Conservation (phyloP, 1,140 invertebrate genomes). For the Limonius californicus region DNA sequence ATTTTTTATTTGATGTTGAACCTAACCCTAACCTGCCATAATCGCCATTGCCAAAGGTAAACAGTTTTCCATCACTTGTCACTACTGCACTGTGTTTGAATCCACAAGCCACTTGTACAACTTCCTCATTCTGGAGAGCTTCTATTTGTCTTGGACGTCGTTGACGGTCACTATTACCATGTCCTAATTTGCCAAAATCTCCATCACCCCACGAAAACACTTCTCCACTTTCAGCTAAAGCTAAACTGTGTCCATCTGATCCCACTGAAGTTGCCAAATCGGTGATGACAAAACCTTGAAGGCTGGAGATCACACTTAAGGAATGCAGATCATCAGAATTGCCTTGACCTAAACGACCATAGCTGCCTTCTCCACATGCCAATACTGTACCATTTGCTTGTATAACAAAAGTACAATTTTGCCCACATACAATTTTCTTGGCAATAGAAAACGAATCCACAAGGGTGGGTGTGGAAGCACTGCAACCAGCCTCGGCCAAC, state of each 20-base stretch:
- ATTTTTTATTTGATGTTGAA: constrained; percentile 58
- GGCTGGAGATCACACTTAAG: constrained; percentile 59
- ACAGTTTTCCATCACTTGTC: constrained; percentile 61
- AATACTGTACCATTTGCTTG: constrained; percentile 65
- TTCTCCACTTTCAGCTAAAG: constrained; percentile 82
- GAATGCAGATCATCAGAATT: constrained; percentile 83
- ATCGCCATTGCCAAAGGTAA: constrained; percentile 66
- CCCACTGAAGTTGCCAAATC: constrained; percentile 75
- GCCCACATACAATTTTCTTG: constrained; percentile 62
- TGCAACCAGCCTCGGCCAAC: constrained; percentile 56
- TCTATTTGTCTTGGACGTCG: constrained; percentile 63
- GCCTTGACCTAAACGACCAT: constrained; percentile 87
- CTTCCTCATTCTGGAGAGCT: constrained; percentile 60
- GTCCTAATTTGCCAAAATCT: constrained; percentile 77
- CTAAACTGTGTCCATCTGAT: constrained; percentile 92
- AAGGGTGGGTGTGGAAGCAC: constrained; percentile 44
- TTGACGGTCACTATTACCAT: constrained; percentile 64
- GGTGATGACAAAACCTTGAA: constrained; percentile 66
- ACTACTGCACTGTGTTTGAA: constrained; percentile 68
- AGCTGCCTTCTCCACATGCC: constrained; percentile 94
- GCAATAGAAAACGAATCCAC: constrained; percentile 51
- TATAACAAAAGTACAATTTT: constrained; percentile 65
- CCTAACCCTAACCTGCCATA: constrained; percentile 63
- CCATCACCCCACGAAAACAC: constrained; percentile 88
- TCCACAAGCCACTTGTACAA: constrained; percentile 61